phyloP scores from a whole-genome alignment of 2,888 invertebrate species.

The Notodonta ziczac region DNA sequence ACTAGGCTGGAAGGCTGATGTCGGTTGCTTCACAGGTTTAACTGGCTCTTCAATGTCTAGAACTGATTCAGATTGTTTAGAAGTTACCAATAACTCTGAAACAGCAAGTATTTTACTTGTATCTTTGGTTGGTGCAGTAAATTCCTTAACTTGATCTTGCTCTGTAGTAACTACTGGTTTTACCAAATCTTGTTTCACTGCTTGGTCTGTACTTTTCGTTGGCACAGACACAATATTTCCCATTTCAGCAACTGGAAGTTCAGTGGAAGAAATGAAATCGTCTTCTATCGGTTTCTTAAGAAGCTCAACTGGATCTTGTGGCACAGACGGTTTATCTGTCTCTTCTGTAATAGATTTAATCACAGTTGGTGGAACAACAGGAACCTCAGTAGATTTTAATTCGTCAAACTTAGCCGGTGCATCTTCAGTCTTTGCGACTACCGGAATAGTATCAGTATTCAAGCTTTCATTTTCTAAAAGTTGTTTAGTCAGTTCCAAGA shows the following conservation, averaged over 20 bases:
- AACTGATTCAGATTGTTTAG: neutral
- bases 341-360: constrained; percentile 8
- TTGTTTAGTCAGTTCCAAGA: constrained; percentile 41
- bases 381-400: neutral
- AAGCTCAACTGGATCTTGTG: neutral
- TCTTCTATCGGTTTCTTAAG: constrained; percentile 14
- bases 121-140: no score
- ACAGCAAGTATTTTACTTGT: no score
- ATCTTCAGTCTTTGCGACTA: constrained; percentile 8
- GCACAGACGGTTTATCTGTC: constrained; percentile 1
- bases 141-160: neutral
- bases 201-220: neutral
- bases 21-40: neutral
- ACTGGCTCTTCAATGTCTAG: neutral
- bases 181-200: no score
- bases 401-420: neutral
- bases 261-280: constrained; percentile 20
- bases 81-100: no score
- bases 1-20: neutral
- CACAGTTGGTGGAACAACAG: constrained; percentile 10
- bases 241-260: constrained; percentile 14
- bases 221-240: neutral
- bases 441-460: constrained; percentile 21
- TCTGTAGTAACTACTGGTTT: no score
- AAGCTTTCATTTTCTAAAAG: constrained; percentile 45